Evolutionary conservation across 2,888 invertebrate genomes (phyloP), one percentile per base, ranked within the genome.

Genomic region (Drosophila conformis): DNA sequence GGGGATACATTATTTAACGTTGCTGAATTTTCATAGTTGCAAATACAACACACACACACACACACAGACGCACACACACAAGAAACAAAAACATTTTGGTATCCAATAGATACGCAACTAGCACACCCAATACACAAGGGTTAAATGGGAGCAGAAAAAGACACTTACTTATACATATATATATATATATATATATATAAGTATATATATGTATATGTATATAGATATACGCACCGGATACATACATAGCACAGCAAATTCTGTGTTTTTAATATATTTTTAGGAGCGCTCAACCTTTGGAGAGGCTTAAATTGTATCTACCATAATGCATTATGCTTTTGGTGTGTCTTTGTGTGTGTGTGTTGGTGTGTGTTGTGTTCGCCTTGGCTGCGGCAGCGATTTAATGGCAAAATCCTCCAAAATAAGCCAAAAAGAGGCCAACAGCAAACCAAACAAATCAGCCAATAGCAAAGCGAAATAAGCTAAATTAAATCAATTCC

Each of bases 81-180:
- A 70, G 61, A 46, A n/a, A 68, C 40, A 64, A 72, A 78, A 72
- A 69, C 56, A 78, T 74, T 82, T 85, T 83, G 72, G 84, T 84
- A 86, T 83, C 84, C 84, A 86, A 86, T 88, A 84, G 84, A 88
- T 84, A 84, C 84, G 86, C 78, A 88, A 85, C 86, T 85, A 85
- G 78, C 80, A 69, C 78, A 78, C 67, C 65, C 27, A 54, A 69
- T 67, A 69, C 66, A 73, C 69, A 79, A 73, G 69, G 73, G 77
- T 67, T 80, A 72, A 75, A 65, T 60, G 49, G 68, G 68, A 67
- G 33, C 46, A 56, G 60, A 46, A 29, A 51, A 33, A 68, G 52
- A 58, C 21, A 65, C 25, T 58, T 54, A 65, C 25, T 58, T 54
- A 49, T 63, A 36, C 51, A 72, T 61, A 51, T 18, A 27, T 51